Evolutionary conservation across 2,888 invertebrate genomes (phyloP), one percentile per base, ranked within the genome.

Genomic region (Netelia inedita): DNA sequence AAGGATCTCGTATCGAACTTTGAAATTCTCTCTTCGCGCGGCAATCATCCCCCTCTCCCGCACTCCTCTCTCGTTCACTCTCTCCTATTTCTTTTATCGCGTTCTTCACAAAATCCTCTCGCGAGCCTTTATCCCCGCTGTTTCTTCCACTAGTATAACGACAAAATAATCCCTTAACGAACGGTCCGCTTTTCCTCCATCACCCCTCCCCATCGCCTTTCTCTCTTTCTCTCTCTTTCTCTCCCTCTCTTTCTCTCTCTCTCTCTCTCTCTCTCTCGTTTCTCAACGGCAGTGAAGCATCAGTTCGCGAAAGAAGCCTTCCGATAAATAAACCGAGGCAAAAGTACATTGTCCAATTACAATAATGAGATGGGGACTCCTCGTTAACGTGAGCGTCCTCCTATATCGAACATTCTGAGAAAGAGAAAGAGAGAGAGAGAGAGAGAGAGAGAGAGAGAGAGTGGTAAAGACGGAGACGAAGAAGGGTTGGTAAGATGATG

Each of bases 331-430:
- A 88, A 87, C 87, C 85, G 83, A 88, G 82, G 89, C 88, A 88
- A 87, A 88, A 88, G 87, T 88, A 87, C 87, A 90, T 90, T 90
- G 89, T 90, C 89, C 90, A 90, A 90, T 90, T 90, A 90, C 89
- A 90, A 90, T 90, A 90, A 90, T 90, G 90, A 90, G 89, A 89
- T 86, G 89, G 65, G 79, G 72, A 66, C 86, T 87, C 88, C 89
- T 90, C 88, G 90, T 90, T 90, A 89, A 85, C 85, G 82, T 55
- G 85, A 82, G 65, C 75, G 74, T 74, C 50, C 78, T 85, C 66
- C 55, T 76, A 43, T 76, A 80, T 61, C 66, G 76, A 80, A 79
- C n/a, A 73, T 61, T 50, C 71, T 68, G 53, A 66, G 76, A 75
- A 75, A 53, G 61, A 61, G 79, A 75, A 82, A 80, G 86, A 82